Evolutionary conservation across 2,888 invertebrate genomes (phyloP), one percentile per base, ranked within the genome.

Genomic region (Euzetes globulus): DNA sequence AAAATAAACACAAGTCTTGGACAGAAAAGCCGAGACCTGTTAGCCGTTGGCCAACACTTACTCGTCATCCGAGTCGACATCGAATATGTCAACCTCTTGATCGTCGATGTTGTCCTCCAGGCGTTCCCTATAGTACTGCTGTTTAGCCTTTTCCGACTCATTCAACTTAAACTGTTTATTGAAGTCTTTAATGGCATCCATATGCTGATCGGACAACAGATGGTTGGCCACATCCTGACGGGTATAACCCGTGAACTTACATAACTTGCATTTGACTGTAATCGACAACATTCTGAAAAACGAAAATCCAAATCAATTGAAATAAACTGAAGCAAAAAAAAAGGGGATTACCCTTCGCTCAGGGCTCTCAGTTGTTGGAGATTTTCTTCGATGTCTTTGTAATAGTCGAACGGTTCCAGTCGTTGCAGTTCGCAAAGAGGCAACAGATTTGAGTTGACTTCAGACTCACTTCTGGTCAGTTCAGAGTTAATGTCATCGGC

Each of bases 111-210:
- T n/a, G 2, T 63, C 33, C 3, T 25, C 50, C 17, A 25, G 29
- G 1, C 70, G 27, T 68, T 19, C 3, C 19, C 19, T 68, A 33
- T 19, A 50, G 19, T 11, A 50, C 4, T 29, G 5, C 15, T 71
- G 4, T 19, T 29, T 71, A 2, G n/a, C 13, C 2, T 27, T 71
- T 25, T 55, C 50, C 19, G 1, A 1, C 3, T 22, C 13, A 19
- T 71, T 25, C 29, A 68, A 22, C 13, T 68, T 41, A 9, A 41
- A 22, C 0, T 1, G 1, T 22, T 68, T 68, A 19, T 50, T 17
- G 19, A 71, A 71, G 17, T 71, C 71, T 9, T 50, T 47, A 27
- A 71, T 25, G 13, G n/a, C n/a, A 52, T 71, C 52, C 45, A 71
- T 25, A n/a, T 71, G 71, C n/a, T 71, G 22, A 17, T 50, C 17